Evolutionary conservation across 2,797 vertebrate species (phyloP).

Genomic region (Zonotrichia albicollis): DNA sequence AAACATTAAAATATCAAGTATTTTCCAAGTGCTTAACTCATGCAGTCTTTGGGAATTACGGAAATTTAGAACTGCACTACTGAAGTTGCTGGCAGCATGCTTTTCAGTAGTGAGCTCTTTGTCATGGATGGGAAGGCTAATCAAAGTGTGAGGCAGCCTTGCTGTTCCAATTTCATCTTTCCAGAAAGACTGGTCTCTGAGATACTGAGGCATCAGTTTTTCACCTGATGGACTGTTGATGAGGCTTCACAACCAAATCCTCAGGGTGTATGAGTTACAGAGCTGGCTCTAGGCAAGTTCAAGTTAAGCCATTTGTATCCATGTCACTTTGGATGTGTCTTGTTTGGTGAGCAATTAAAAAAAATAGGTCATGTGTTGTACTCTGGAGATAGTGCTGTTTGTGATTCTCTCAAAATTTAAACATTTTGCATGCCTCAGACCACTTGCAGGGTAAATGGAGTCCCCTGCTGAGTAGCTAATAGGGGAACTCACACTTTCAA

Average conservation of each 20-base stretch:
- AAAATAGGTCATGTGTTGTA: neutral
- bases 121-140: neutral
- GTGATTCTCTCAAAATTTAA: constrained; percentile 18
- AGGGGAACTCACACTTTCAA: constrained; percentile 8
- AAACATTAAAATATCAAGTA: neutral
- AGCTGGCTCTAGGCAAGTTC: neutral
- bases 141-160: neutral
- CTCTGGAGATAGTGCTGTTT: neutral
- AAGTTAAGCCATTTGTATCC: neutral
- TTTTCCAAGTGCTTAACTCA: neutral
- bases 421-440: neutral
- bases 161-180: neutral
- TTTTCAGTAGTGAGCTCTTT: neutral
- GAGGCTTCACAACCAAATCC: neutral
- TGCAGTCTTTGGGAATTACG: neutral
- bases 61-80: neutral
- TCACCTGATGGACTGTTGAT: neutral
- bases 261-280: neutral
- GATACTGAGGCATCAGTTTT: neutral
- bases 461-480: constrained; percentile 10
- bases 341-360: constrained; percentile 18
- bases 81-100: neutral
- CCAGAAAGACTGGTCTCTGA: neutral
- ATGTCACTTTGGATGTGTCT: neutral
- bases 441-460: neutral